phyloP scores from a whole-genome alignment of 2,888 invertebrate species.

The Troides helena region DNA sequence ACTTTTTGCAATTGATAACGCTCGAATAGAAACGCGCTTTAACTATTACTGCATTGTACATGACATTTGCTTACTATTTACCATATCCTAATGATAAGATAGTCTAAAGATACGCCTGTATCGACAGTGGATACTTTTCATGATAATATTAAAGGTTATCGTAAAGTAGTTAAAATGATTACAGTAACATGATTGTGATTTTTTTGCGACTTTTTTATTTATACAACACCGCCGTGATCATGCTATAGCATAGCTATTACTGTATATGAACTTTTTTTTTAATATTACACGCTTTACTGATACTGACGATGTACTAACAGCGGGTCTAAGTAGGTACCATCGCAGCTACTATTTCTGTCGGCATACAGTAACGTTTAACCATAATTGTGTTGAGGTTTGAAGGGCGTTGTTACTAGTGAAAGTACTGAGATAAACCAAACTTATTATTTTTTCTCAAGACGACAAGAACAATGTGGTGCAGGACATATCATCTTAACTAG shows the following conservation, averaged over 20 bases:
- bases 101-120: constrained; percentile 36
- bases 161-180: constrained; percentile 39
- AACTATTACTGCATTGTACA: constrained; percentile 49
- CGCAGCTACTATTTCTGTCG: no score
- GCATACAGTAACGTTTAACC: no score
- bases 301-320: no score
- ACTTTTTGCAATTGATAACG: constrained; percentile 42
- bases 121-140: constrained; percentile 40
- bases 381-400: no score
- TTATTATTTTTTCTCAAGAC: no score
- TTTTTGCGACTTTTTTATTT: constrained; percentile 20
- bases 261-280: background rate
- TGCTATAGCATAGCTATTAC: background rate
- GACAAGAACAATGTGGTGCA: no score
- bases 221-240: background rate
- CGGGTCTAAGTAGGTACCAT: no score
- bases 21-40: constrained; percentile 5
- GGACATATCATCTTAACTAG: no score
- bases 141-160: constrained; percentile 49
- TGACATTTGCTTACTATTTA: constrained; percentile 49
- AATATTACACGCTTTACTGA: no score
- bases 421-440: no score
- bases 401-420: no score
- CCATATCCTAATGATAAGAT: constrained; percentile 62
- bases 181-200: constrained; percentile 33